These are phyloP conservation scores for Erebia ligea DNA, from an alignment of 2,888 invertebrate genomes.

Conservation along the genomic window DNA sequence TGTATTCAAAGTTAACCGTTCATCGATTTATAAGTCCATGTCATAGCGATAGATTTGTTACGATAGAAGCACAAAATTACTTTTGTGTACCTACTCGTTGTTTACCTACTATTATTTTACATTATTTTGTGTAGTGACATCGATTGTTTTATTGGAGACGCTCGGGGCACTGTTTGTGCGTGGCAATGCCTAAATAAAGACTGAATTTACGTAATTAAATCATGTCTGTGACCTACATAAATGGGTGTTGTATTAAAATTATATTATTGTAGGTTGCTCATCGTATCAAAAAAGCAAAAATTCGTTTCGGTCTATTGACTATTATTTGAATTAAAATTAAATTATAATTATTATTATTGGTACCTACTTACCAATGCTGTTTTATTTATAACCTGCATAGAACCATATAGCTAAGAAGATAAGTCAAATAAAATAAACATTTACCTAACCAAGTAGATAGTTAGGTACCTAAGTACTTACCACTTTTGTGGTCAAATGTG, in stretches of 20 bases:
- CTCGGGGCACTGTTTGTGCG: slow-evolving; percentile 46
- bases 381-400: slow-evolving; percentile 31
- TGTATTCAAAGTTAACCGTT: slow-evolving; percentile 43
- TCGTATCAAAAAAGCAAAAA: slow-evolving; percentile 61
- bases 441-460: no score
- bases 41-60: slow-evolving; percentile 52
- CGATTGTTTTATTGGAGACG: slow-evolving; percentile 54
- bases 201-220: slow-evolving; percentile 74
- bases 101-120: slow-evolving; percentile 40
- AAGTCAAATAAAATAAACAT: no score
- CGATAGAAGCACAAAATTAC: slow-evolving; percentile 61
- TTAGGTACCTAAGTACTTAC: no score
- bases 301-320: slow-evolving; percentile 78
- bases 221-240: slow-evolving; percentile 52
- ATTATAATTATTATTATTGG: slow-evolving; percentile 40
- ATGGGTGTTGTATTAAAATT: slow-evolving; percentile 40
- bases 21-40: slow-evolving; percentile 51
- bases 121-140: slow-evolving; percentile 49
- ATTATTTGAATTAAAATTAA: slow-evolving; percentile 57
- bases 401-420: no score
- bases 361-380: slow-evolving; percentile 37
- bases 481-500: no score
- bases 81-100: slow-evolving; percentile 48
- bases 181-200: slow-evolving; percentile 75
- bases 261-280: slow-evolving; percentile 66